Evolutionary conservation across 2,888 invertebrate genomes (phyloP).

Genomic region (Scelioninae gen. 1): DNA sequence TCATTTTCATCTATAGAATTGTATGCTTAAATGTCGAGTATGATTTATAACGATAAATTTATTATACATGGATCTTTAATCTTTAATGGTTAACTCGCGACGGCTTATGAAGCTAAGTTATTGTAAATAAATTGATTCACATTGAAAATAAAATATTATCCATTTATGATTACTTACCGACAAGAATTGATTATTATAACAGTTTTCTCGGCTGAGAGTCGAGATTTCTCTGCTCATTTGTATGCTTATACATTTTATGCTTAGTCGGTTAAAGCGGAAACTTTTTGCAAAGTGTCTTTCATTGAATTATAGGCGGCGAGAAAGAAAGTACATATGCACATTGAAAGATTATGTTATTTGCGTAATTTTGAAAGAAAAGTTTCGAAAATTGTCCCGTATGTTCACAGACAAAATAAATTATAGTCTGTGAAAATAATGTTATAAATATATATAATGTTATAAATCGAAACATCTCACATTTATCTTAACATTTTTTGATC

Average conservation of each 20-base stretch:
- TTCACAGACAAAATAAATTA: no score
- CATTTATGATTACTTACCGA: constrained; percentile 14
- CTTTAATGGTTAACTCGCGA: background rate
- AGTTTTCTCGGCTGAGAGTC: constrained; percentile 10
- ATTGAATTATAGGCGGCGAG: no score
- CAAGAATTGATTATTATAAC: constrained; percentile 2
- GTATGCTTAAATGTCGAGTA: background rate
- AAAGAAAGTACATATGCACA: no score
- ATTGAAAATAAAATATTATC: background rate
- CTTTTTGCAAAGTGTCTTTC: constrained; percentile 10
- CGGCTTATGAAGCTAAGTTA: background rate
- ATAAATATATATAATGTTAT: no score
- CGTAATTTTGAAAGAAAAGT: no score
- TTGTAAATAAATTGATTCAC: background rate
- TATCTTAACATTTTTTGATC: no score
- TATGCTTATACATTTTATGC: constrained; percentile 11
- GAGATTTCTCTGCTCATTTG: constrained; percentile 12
- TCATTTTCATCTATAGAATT: background rate
- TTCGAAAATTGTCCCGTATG: no score
- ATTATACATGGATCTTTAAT: background rate
- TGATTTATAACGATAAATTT: background rate
- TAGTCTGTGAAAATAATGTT: no score
- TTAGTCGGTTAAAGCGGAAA: constrained; percentile 24
- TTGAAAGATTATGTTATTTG: no score
- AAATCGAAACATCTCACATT: no score